A percentile compares a stretch with the other conserved stretches of the same genome.
Evolutionary conservation across 2,888 invertebrate genomes (phyloP).

Genomic region (Nemotelus pantherinus): DNA sequence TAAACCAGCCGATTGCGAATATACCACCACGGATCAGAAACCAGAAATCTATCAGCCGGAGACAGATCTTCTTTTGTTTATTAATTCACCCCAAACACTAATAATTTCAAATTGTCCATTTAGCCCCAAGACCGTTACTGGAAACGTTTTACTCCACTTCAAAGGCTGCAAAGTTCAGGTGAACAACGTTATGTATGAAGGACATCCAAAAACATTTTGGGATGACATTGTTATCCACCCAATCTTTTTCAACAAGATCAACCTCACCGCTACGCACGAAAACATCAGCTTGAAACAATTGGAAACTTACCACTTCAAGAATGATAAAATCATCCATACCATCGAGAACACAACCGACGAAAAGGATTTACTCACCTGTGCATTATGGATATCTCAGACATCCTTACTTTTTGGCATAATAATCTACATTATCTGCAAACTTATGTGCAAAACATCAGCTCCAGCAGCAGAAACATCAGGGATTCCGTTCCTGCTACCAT

Average conservation of each 20-base stretch:
- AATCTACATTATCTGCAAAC: constrained; percentile 2
- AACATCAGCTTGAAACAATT: constrained; percentile 10
- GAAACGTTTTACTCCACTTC: constrained; percentile 14
- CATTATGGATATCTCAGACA: not conserved
- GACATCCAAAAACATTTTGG: constrained; percentile 4
- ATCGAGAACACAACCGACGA: not conserved
- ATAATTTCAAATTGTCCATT: constrained; percentile 12
- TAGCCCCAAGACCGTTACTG: not conserved
- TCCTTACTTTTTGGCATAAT: not conserved
- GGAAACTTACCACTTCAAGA: not conserved
- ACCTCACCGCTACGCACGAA: not conserved
- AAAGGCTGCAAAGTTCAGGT: not conserved
- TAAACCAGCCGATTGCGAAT: constrained; percentile 9
- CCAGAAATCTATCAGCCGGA: not conserved
- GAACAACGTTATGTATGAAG: not conserved
- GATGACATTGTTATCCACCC: not conserved
- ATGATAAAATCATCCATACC: not conserved
- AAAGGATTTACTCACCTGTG: not conserved
- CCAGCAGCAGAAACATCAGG: not conserved
- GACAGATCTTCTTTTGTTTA: constrained; percentile 4
- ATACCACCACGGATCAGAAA: not conserved
- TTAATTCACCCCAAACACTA: not conserved
- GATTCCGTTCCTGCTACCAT: not conserved
- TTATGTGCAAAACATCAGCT: not conserved
- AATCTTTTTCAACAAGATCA: constrained; percentile 1